Percentiles rank a stretch among this genome's conserved stretches.
These are phyloP conservation scores for Tetragonula clypearis DNA, from an alignment of 1,140 invertebrate species.

Conservation along the genomic window DNA sequence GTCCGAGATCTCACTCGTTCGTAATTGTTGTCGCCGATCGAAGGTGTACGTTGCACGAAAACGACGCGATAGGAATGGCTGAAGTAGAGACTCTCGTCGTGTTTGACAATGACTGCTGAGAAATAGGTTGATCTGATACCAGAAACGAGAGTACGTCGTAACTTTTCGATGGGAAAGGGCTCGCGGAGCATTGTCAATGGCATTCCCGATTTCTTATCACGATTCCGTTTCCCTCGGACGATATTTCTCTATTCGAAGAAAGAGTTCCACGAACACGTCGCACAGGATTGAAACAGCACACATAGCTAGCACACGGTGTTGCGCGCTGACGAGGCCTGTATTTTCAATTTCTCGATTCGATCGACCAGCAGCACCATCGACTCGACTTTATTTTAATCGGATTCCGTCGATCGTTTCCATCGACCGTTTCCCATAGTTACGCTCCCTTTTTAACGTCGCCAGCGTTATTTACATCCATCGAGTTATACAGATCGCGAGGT, in stretches of 20 bases:
- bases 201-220: slow-evolving; percentile 1
- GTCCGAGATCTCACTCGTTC: slow-evolving; percentile 65
- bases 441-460: slow-evolving; percentile 28
- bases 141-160: neutral
- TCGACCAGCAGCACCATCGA: slow-evolving; percentile 10
- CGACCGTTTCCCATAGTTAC: neutral
- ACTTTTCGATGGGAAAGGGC: neutral
- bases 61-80: slow-evolving; percentile 38
- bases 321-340: neutral
- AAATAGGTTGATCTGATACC: slow-evolving; percentile 53
- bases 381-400: slow-evolving; percentile 48
- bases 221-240: neutral
- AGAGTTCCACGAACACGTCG: neutral
- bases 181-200: neutral
- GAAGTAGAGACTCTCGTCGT: slow-evolving; percentile 9
- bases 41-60: slow-evolving; percentile 15
- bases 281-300: too few species aligned
- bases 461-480: slow-evolving; percentile 5
- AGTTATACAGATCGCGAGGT: slow-evolving; percentile 27
- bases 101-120: slow-evolving; percentile 13
- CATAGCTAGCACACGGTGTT: neutral
- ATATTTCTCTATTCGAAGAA: slow-evolving; percentile 6
- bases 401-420: neutral
- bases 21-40: slow-evolving; percentile 69
- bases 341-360: slow-evolving; percentile 24